Percentiles rank a stretch among this genome's conserved stretches.
Evolutionary conservation across 1,140 invertebrate genomes (phyloP).

Genomic region (Bombus superbus): DNA sequence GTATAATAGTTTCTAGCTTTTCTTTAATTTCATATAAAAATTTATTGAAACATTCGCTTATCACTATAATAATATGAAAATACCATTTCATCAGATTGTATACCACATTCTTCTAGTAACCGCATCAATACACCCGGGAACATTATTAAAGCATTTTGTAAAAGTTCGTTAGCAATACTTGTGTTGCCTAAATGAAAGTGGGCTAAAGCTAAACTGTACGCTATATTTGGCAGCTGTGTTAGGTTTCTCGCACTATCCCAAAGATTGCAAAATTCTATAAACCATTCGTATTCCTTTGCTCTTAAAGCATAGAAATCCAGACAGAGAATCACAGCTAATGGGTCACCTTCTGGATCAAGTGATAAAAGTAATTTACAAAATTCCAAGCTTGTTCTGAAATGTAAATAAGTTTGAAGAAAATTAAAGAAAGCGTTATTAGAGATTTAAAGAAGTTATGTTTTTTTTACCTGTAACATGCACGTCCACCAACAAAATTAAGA

Average conservation of each 20-base stretch:
- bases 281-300: constrained; percentile 92
- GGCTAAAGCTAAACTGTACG: constrained; percentile 92
- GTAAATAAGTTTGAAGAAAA: neutral
- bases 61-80: constrained; percentile 64
- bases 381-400: constrained; percentile 89
- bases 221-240: constrained; percentile 93
- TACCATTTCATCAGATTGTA: constrained; percentile 88
- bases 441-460: neutral
- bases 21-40: neutral
- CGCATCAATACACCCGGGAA: constrained; percentile 91
- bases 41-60: neutral
- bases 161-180: constrained; percentile 84
- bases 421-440: neutral
- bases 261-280: constrained; percentile 88
- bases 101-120: constrained; percentile 90
- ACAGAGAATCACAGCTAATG: constrained; percentile 90
- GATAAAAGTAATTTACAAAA: constrained; percentile 90
- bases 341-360: constrained; percentile 93
- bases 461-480: constrained; percentile 87
- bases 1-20: neutral
- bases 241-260: constrained; percentile 89
- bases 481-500: constrained; percentile 90
- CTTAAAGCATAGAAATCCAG: constrained; percentile 95
- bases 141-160: constrained; percentile 92
- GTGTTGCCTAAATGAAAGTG: constrained; percentile 84